Evolutionary conservation across 2,888 invertebrate species (phyloP).

Genomic region (Nomada flava): DNA sequence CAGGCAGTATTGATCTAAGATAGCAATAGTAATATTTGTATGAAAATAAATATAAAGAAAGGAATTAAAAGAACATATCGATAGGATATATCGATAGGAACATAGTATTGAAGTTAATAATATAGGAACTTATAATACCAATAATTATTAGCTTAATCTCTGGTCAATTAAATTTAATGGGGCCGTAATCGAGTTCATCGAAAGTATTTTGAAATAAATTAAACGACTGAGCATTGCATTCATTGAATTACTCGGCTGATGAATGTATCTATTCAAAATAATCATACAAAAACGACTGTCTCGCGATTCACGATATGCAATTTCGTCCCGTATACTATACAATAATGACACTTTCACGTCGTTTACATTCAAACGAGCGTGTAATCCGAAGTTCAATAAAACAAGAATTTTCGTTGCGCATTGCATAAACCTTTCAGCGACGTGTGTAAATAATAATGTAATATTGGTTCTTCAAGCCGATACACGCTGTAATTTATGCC

Average conservation of each 20-base stretch:
- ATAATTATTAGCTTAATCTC: neutral
- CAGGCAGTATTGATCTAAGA: too few species aligned
- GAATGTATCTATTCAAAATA: slow-evolving; percentile 3
- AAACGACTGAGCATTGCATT: neutral
- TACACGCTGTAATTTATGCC: slow-evolving; percentile 31
- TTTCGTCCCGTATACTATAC: slow-evolving; percentile 15
- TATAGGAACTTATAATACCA: neutral
- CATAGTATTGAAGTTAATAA: too few species aligned
- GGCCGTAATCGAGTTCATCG: too few species aligned
- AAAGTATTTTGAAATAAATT: too few species aligned
- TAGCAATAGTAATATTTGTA: too few species aligned
- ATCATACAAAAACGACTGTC: neutral
- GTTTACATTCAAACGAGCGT: slow-evolving; percentile 18
- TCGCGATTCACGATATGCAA: slow-evolving; percentile 38
- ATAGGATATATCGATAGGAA: too few species aligned
- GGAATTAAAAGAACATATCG: too few species aligned
- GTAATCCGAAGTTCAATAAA: slow-evolving; percentile 29
- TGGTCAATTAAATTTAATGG: neutral
- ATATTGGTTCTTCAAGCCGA: slow-evolving; percentile 36
- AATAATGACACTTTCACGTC: slow-evolving; percentile 54
- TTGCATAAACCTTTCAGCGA: slow-evolving; percentile 54
- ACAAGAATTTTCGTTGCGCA: slow-evolving; percentile 27
- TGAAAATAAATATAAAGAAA: too few species aligned
- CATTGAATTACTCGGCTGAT: neutral
- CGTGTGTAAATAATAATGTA: slow-evolving; percentile 56